A percentile compares a stretch with the other conserved stretches of the same genome.
These are phyloP conservation scores for Nannoperca obscura DNA, from an alignment of 2,797 vertebrate species.

Conservation along the genomic window DNA sequence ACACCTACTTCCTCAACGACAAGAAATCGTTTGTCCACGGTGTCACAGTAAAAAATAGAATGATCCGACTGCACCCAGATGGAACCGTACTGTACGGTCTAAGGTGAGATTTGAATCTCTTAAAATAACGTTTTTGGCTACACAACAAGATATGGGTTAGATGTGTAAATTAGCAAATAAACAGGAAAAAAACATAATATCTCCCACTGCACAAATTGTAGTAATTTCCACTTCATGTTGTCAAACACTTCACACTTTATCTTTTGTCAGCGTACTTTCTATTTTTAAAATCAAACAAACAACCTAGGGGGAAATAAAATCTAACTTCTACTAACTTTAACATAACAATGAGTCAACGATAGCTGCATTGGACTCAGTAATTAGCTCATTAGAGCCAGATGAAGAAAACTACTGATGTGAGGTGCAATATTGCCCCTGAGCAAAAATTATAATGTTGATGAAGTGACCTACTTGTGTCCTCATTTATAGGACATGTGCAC, in stretches of 20 bases:
- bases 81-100: constrained; percentile 96
- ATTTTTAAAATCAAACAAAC: constrained; percentile 31
- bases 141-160: neutral
- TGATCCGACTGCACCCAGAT: constrained; percentile 98
- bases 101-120: constrained; percentile 86
- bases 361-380: constrained; percentile 48
- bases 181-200: neutral
- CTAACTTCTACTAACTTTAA: constrained; percentile 10
- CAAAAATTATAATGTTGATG: constrained; percentile 44
- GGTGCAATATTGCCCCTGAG: constrained; percentile 48
- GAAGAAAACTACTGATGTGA: constrained; percentile 64
- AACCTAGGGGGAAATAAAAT: constrained; percentile 3
- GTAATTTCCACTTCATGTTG: constrained; percentile 24
- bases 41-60: constrained; percentile 99
- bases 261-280: constrained; percentile 3
- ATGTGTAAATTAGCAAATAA: neutral
- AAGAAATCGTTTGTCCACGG: constrained; percentile 99
- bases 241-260: constrained; percentile 13
- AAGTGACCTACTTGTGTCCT: constrained; percentile 61
- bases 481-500: constrained; percentile 47
- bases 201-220: constrained; percentile 15
- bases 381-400: constrained; percentile 66
- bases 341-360: constrained; percentile 47
- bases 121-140: constrained; percentile 14
- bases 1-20: constrained; percentile 99